phyloP scores from a whole-genome alignment of 64 coral and sea anemone genomes.

The Exaiptasia diaphana region DNA sequence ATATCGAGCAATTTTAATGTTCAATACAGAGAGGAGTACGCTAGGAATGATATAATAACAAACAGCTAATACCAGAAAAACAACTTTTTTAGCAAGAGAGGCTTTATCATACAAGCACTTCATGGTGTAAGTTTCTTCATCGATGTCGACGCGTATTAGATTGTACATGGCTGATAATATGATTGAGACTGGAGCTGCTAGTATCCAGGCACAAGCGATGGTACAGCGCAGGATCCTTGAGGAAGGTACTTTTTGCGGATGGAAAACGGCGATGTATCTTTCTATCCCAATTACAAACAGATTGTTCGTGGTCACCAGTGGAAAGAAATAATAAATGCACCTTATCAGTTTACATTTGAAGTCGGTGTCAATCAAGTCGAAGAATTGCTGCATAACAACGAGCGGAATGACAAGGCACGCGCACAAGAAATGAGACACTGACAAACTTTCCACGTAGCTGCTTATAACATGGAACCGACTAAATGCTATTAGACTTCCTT shows the following conservation, averaged over 20 bases:
- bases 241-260: not conserved
- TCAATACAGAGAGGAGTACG: not conserved
- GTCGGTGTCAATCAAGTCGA: not conserved
- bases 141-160: not conserved
- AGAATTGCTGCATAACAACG: not conserved
- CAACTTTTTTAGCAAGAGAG: not conserved
- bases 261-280: not conserved
- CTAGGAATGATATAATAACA: not conserved
- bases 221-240: not conserved
- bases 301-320: not conserved
- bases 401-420: not conserved
- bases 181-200: not conserved
- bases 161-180: not conserved
- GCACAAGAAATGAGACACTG: not conserved
- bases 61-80: not conserved
- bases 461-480: not conserved
- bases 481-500: not conserved
- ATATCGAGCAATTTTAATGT: not conserved
- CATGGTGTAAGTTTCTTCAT: not conserved
- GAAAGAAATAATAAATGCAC: not conserved
- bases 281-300: not conserved
- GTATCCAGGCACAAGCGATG: not conserved
- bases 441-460: not conserved
- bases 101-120: not conserved
- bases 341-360: not conserved